Evolutionary conservation across 92 coral and sea anemone genomes (phyloP), one percentile per base, ranked within the genome.

Genomic region (Pocillopora grandis): DNA sequence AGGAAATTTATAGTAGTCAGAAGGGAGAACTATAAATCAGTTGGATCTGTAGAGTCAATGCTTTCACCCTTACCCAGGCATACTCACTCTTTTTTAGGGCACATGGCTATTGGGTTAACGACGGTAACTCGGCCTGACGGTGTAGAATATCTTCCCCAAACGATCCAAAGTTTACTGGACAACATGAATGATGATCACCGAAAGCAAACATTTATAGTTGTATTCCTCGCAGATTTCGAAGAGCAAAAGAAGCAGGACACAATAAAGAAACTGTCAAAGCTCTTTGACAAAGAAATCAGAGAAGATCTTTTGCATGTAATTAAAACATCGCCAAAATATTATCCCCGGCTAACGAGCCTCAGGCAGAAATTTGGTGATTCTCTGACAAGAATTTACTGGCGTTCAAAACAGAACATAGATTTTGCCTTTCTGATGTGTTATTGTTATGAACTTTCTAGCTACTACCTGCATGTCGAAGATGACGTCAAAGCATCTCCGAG

Each of bases 381-480:
- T 6, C 72, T 75, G 70, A 66, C 83, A 20, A 82, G 95, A 72
- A 84, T 69, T 14, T 72, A 9, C 55, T 92, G 95, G 95, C 87
- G 95, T 15, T 90, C 95, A 15, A 92, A 92, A 59, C 90, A 92
- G 82, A 88, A 88, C 64, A 42, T 92, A 14, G 95, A 92, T 61
- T 84, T 71, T 71, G 72, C 90, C 18, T 89, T 82, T 65, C 82
- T 92, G 12, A 92, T 92, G 95, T 89, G 93, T 69, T 92, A 92
- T 69, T 87, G 93, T 42, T 75, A 89, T 17, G 52, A 73, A 14
- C 36, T 87, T 6, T 90, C 93, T 61, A 62, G 78, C 20, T 87
- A 84, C 74, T 90, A 92, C 69, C 82, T 92, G 20, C 95, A 92
- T 19, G 82, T 92, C 11, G 95, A 92, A 52, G 95, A 92, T 87